Evolutionary conservation across 2,113 vertebrate genomes (phyloP).

Genomic region (pig (Sus scrofa)): T2T-Sscrofa CM000830.6:129534501-129535000

Average conservation of each 20-base stretch:
- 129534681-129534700: background rate
- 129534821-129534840: conserved; percentile 25
- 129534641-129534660: background rate
- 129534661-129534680: background rate
- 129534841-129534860: background rate
- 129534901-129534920: background rate
- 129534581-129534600: background rate
- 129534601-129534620: background rate
- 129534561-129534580: background rate
- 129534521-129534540: background rate
- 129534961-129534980: background rate
- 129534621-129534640: background rate
- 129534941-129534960: background rate
- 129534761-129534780: background rate
- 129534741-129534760: background rate
- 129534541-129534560: background rate
- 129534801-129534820: background rate
- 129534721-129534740: background rate
- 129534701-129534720: background rate
- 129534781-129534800: background rate
- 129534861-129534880: background rate
- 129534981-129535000: background rate
- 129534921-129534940: background rate
- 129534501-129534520: background rate
- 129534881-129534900: background rate